Conservation (phyloP, 2,113 vertebrate species). For the Sceloporus undulatus region DNA sequence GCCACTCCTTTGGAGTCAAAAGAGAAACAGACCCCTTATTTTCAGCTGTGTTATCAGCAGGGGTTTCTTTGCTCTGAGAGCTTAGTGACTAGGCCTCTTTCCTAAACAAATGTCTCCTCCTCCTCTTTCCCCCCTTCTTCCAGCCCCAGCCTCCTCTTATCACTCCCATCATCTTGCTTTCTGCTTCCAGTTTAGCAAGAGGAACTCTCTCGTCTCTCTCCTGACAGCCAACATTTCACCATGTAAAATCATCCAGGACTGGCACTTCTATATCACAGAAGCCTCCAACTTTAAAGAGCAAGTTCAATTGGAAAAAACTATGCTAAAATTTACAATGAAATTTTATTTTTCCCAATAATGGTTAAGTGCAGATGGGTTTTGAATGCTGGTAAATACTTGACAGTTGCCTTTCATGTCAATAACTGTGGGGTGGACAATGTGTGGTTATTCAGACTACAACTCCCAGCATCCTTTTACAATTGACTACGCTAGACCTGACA, state of each 20-base stretch:
- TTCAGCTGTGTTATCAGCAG: conserved; percentile 73
- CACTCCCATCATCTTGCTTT: conserved; percentile 56
- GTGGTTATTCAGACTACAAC: background rate
- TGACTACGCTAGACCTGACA: background rate
- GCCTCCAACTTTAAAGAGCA: background rate
- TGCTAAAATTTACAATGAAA: background rate
- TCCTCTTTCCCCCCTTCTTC: conserved; percentile 28
- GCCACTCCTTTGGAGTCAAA: conserved; percentile 67
- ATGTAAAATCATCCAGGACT: conserved; percentile 8
- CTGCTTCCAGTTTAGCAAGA: conserved; percentile 57
- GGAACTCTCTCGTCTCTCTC: conserved; percentile 39
- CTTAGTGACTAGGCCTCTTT: conserved; percentile 59
- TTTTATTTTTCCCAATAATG: background rate
- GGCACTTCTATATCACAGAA: background rate
- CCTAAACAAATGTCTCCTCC: conserved; percentile 68
- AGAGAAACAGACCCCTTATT: conserved; percentile 64
- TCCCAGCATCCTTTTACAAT: background rate
- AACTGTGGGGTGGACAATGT: no score
- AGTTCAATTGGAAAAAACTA: conserved; percentile 15
- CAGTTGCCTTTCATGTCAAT: background rate
- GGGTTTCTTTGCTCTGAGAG: conserved; percentile 60
- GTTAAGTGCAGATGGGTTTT: background rate
- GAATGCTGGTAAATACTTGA: background rate
- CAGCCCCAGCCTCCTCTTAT: background rate
- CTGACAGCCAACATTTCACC: conserved; percentile 2